A percentile compares a stretch with the other conserved stretches of the same genome.
phyloP scores from a whole-genome alignment of 2,113 vertebrate genomes.

The Oncorhynchus nerka region DNA sequence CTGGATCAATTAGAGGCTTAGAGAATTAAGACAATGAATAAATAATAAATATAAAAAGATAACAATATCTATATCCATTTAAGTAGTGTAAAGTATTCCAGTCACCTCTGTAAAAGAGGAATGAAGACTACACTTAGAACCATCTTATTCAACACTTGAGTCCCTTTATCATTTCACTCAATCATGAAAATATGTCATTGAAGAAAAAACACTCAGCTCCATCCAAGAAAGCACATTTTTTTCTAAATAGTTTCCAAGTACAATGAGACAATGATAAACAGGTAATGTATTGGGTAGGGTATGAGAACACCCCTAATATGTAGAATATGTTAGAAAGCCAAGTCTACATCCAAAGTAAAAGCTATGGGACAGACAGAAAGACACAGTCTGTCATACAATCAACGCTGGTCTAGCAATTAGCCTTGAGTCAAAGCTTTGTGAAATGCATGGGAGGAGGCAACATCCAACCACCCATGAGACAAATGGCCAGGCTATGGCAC shows the following conservation, averaged over 20 bases:
- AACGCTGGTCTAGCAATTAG: conserved; percentile 50
- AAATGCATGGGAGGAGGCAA: conserved; percentile 16
- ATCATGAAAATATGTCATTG: background rate
- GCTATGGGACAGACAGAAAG: conserved; percentile 26
- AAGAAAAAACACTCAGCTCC: background rate
- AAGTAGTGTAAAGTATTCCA: conserved; percentile 2
- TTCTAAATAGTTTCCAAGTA: conserved; percentile 17
- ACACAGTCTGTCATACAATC: conserved; percentile 45
- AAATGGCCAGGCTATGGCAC: conserved; percentile 28
- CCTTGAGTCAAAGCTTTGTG: conserved; percentile 18
- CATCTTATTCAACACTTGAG: background rate
- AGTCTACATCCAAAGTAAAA: background rate
- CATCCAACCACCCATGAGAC: conserved; percentile 6
- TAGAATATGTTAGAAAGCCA: background rate
- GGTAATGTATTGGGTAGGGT: background rate
- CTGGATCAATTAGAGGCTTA: background rate
- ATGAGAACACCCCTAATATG: conserved; percentile 26
- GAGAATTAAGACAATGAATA: conserved; percentile 36
- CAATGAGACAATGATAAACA: conserved; percentile 1
- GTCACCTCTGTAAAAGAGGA: conserved; percentile 13
- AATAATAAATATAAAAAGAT: conserved; percentile 55
- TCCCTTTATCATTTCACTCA: background rate
- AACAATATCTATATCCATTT: conserved; percentile 45
- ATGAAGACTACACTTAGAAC: background rate
- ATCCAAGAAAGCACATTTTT: background rate